phyloP scores from a whole-genome alignment of 64 coral and sea anemone species.

The Cladopsammia gracilis region DNA sequence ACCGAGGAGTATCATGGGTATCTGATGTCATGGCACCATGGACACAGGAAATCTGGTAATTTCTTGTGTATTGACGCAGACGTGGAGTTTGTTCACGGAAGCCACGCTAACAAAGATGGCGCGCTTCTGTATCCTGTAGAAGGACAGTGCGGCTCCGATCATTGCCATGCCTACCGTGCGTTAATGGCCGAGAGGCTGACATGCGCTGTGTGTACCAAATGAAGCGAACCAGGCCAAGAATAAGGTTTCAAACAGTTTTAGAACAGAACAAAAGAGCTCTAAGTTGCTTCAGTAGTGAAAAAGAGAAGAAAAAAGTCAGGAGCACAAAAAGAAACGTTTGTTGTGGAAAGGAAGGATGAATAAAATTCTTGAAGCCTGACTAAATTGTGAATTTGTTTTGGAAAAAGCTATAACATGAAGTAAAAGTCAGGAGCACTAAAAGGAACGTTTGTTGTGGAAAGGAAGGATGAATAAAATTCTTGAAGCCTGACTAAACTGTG shows the following conservation, averaged over 20 bases:
- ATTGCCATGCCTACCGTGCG: slow-evolving; percentile 10
- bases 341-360: too few relatives aligned
- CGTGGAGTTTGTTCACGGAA: slow-evolving; percentile 32
- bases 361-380: neutral
- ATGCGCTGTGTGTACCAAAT: slow-evolving; percentile 27
- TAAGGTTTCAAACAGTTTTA: neutral
- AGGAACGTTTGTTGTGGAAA: too few relatives aligned
- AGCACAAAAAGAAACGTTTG: too few relatives aligned
- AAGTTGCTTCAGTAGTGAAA: too few relatives aligned
- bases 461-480: neutral
- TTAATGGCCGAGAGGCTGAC: slow-evolving; percentile 2
- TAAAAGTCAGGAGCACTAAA: too few relatives aligned
- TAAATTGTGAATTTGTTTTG: neutral
- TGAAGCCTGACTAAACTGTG: neutral
- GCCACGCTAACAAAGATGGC: neutral
- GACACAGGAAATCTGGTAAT: neutral
- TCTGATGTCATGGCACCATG: neutral
- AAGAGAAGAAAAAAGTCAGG: too few relatives aligned
- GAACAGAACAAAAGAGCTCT: neutral
- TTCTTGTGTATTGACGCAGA: slow-evolving; percentile 18
- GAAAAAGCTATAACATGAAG: too few relatives aligned
- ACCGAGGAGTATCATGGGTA: slow-evolving; percentile 49
- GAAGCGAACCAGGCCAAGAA: neutral
- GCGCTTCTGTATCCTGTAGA: slow-evolving; percentile 14
- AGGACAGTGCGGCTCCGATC: neutral